Base-by-base conservation (phyloP, 2,888 invertebrate genomes). In the Germaria angustata region DNA sequence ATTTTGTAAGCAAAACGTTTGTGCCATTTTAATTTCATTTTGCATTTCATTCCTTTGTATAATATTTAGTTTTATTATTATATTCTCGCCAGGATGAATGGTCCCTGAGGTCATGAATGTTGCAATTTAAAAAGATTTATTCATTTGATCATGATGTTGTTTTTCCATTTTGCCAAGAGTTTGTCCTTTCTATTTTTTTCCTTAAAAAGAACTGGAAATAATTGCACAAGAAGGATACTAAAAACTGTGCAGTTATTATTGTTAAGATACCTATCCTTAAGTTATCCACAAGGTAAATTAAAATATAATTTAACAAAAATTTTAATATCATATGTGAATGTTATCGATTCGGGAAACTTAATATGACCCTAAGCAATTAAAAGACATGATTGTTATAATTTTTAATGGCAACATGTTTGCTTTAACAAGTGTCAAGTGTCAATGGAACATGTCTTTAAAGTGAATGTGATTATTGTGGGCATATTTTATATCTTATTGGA, bases 51-150 rank as follows among this genome's bases (percentile, higher is more conserved):
- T 57, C 1, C 63, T 80, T 75, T 69, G 59, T 71, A 51, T 32
- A 59, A 71, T 72, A 72, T 79, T 79, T 72, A 59, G 72, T 79
- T 72, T 80, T 77, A 69, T 51, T 80, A 77, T 84, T 69, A 73
- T 73, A 66, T 75, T 80, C 68, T 76, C 80, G 73, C 80, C 84
- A 86, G 87, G 79, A 88, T 87, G 86, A 87, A 88, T 86, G 84
- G 85, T 84, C 85, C 86, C 87, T 85, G 86, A 87, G 87, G 87
- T 87, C 88, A 87, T 87, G 87, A 87, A 88, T 88, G 87, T 87
- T 87, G 88, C 87, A 88, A 87, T 88, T 88, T 87, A 88, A 88
- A 88, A 87, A 86, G 86, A 88, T 88, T 88, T 87, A 88, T 88
- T 87, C 87, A 88, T 88, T 88, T 88, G 85, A 73, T 73, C 82